Evolutionary conservation across 2,797 vertebrate species (phyloP), one percentile per base, ranked within the genome.

Genomic region (Urophycis tenuis): DNA sequence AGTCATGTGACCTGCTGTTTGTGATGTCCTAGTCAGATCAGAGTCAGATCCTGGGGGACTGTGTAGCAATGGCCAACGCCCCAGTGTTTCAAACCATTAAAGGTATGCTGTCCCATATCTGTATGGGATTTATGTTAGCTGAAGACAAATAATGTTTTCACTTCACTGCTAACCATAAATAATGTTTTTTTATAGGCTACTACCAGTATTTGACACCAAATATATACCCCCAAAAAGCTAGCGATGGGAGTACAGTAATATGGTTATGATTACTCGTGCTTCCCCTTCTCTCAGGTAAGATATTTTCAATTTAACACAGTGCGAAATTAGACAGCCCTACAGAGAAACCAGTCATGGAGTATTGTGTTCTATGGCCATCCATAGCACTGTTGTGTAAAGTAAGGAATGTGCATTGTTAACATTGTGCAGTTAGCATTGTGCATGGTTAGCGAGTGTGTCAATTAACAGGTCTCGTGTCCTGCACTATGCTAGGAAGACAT

Each of bases 181-280:
- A 22, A 53, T 32, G 82, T n/a, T 73, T 87, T 74, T 53, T 83
- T 75, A 80, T 88, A 99, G 97, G 88, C 22, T 98, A 98, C n/a
- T n/a, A n/a, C 53, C 88, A 95, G 9, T 99, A 95, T 87, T 88
- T 96, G 79, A 81, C 81, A 64, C 88, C 96, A 88, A 93, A 92
- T 19, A 95, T 98, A 69, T 89, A 93, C n/a, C 77, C 91, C 94
- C 33, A 94, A 92, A 87, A 98, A 99, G 87, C 90, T 98, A 14
- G 93, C 99, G 79, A 97, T 99, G 96, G 97, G 97, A 2, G 86
- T 99, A 60, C 97, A 97, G 0, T 99, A 97, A 97, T 99, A 99
- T 25, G 97, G 97, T 74, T 99, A 98, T 81, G 96, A 99, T 90
- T 99, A 98, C 75, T 79, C 86, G 29, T 99, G 97, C 81, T 84